Percentiles rank a stretch among this genome's conserved stretches.
Evolutionary conservation across 2,113 vertebrate species (phyloP).

Genomic region (Pseudonaja textilis): DNA sequence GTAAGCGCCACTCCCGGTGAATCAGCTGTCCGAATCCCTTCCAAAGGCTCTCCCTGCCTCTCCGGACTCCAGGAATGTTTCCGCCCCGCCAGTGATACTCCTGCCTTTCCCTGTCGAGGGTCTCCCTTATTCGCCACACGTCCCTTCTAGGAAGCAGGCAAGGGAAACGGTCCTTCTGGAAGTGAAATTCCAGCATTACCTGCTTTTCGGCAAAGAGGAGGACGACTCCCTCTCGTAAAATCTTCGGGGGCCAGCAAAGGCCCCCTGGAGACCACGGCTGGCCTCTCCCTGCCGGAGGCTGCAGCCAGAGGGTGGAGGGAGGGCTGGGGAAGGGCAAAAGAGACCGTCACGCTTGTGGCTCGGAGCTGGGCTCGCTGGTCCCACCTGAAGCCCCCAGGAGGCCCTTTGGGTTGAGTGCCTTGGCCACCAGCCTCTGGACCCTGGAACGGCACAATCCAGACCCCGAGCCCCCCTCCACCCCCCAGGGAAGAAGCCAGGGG

Average conservation of each 20-base stretch:
- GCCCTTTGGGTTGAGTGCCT: too few relatives aligned
- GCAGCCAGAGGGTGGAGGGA: background rate
- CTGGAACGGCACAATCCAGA: background rate
- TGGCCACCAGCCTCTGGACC: background rate
- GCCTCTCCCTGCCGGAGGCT: background rate
- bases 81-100: background rate
- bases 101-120: background rate
- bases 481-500: background rate
- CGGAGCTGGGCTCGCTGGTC: background rate
- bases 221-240: background rate
- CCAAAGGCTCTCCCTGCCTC: background rate
- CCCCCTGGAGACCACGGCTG: background rate
- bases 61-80: background rate
- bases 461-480: background rate
- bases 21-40: background rate
- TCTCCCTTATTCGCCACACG: background rate
- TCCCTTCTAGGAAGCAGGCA: background rate
- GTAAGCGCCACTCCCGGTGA: too few relatives aligned
- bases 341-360: background rate
- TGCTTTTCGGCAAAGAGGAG: background rate
- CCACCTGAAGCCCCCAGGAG: background rate
- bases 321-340: background rate
- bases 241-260: slow-evolving; percentile 40
- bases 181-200: slow-evolving; percentile 27
- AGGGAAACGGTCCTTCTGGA: background rate